Evolutionary conservation across 2,797 vertebrate species (phyloP).

Genomic region (Bryconaethiops microstoma): DNA sequence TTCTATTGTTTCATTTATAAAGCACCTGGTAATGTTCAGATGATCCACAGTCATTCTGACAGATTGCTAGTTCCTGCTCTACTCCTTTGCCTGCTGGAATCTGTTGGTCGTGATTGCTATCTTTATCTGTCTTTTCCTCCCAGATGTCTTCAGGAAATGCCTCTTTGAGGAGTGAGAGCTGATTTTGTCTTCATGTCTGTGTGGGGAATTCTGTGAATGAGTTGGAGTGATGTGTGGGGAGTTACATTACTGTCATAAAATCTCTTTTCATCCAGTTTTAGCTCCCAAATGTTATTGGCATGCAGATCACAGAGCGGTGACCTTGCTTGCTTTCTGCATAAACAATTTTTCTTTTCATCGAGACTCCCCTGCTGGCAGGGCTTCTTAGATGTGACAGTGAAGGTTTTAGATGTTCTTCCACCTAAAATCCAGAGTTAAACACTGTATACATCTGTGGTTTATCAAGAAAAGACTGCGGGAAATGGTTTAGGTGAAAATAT

Average conservation of each 20-base stretch:
- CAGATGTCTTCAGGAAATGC: background rate
- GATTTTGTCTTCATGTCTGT: background rate
- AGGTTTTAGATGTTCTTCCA: background rate
- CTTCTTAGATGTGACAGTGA: background rate
- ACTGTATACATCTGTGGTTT: conserved; percentile 3
- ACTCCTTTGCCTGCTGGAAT: background rate
- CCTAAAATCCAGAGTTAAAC: background rate
- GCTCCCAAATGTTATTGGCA: background rate
- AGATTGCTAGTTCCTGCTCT: background rate
- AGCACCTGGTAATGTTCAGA: too few relatives aligned
- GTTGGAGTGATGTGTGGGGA: background rate
- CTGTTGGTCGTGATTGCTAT: background rate
- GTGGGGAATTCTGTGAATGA: background rate
- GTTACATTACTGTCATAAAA: background rate
- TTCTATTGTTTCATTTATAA: too few relatives aligned
- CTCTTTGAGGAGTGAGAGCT: background rate
- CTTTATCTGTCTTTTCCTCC: conserved; percentile 9
- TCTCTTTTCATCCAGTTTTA: background rate
- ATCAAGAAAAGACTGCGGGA: conserved; percentile 1
- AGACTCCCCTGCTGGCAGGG: background rate
- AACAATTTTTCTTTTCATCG: background rate
- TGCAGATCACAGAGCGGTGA: background rate
- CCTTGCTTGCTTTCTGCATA: background rate
- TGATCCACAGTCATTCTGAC: too few relatives aligned
- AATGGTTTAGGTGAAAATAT: conserved; percentile 7